Conservation (phyloP, 2,888 invertebrate genomes). For the Gisinianus flammeolus region DNA sequence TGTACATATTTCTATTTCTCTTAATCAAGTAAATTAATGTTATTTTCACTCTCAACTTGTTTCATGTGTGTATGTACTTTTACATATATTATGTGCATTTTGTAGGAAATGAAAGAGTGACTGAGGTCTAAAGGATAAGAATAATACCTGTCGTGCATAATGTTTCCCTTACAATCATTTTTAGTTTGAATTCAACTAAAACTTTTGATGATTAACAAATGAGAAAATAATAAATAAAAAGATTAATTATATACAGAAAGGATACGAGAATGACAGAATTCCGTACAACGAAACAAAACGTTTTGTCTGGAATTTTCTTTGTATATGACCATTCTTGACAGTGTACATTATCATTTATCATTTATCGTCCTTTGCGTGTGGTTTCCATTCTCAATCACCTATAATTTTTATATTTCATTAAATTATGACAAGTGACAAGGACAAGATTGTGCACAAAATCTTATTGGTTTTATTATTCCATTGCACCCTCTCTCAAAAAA, state of each 20-base stretch:
- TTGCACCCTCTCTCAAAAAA: not conserved
- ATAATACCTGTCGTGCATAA: not conserved
- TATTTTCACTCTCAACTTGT: not conserved
- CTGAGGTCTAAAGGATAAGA: not conserved
- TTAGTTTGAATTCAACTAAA: not conserved
- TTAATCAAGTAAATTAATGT: no score
- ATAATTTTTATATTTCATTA: no score
- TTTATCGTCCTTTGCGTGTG: not conserved
- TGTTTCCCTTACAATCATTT: not conserved
- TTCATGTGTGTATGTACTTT: not conserved
- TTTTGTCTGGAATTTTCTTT: not conserved
- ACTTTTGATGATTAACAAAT: not conserved
- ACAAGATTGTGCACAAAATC: not conserved
- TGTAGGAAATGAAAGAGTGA: no score
- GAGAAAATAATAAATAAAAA: not conserved
- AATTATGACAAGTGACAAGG: not conserved
- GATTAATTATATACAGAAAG: not conserved
- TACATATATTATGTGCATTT: not conserved
- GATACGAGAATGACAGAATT: not conserved
- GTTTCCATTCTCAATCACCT: not conserved
- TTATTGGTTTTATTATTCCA: not conserved
- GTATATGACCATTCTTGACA: not conserved
- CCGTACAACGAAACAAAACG: not conserved
- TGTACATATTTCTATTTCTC: no score
- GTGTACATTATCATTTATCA: not conserved